Evolutionary conservation across 1,140 invertebrate genomes (phyloP).

Genomic region (Drosophila burlai): DNA sequence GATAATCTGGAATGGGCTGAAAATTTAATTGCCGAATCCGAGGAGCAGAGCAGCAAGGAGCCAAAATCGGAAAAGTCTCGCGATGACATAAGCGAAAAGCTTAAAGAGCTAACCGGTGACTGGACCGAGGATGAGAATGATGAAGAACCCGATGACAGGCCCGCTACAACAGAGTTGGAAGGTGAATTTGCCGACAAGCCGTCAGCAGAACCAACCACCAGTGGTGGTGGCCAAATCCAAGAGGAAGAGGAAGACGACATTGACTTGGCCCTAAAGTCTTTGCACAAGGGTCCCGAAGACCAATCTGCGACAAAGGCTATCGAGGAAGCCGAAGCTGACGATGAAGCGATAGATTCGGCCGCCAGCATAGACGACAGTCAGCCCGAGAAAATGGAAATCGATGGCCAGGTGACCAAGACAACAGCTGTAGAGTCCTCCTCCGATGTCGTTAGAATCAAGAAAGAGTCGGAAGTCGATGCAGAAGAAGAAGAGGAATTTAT

Average conservation of each 20-base stretch:
- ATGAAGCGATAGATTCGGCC: conserved; percentile 3
- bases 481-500: conserved; percentile 58
- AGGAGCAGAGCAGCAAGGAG: conserved; percentile 71
- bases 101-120: conserved; percentile 81
- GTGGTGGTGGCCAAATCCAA: neutral
- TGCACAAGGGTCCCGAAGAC: conserved; percentile 66
- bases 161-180: conserved; percentile 40
- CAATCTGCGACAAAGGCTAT: conserved; percentile 11
- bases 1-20: conserved; percentile 83
- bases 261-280: conserved; percentile 68
- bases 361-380: conserved; percentile 13
- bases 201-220: neutral
- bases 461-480: conserved; percentile 35
- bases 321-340: conserved; percentile 11
- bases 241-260: conserved; percentile 74
- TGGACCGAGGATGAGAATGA: conserved; percentile 84
- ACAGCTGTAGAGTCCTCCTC: neutral
- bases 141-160: conserved; percentile 55
- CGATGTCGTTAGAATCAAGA: conserved; percentile 16
- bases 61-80: conserved; percentile 66
- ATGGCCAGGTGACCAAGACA: conserved; percentile 1
- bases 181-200: conserved; percentile 30
- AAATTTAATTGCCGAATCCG: conserved; percentile 73
- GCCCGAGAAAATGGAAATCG: conserved; percentile 25
- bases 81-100: conserved; percentile 79